Evolutionary conservation across 2,113 vertebrate genomes (phyloP), one percentile per base, ranked within the genome.

Genomic region (Carassius carassius): DNA sequence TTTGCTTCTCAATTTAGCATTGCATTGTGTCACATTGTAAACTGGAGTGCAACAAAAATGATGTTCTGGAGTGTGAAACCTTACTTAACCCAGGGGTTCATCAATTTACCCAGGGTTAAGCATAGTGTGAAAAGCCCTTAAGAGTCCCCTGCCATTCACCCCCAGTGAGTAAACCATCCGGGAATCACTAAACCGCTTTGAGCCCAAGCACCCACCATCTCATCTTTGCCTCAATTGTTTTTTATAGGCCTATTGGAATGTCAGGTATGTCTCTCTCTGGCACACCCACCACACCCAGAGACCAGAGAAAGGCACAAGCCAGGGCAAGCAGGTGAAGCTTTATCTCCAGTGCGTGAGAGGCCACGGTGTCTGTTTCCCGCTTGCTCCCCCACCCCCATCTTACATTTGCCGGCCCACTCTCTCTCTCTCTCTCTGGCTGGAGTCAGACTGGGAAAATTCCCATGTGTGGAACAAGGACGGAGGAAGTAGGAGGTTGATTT

Each of bases 211-310:
- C 25, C 60, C 74, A 9, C 63, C 81, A 23, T 65, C 73, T 78
- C 84, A 79, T 74, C 81, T 78, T 77, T 65, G 49, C 41, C 58
- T 72, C 65, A 80, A 83, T 73, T 70, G 76, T 88, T 81, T 76
- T 88, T 83, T 88, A 83, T 41, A 69, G 81, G 51, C 72, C 35
- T 62, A 70, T 51, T 86, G 84, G 87, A 83, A 88, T 88, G 87
- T 81, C 69, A 75, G 87, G 87, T 75, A 88, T 86, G 81, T 81
- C 60, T 85, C 65, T 78, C 19, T n/a, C 47, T 79, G 83, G 84
- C 75, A 81, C 84, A 85, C 86, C 83, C 73, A 85, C 25, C 77
- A 81, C 81, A 87, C 86, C 83, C 73, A 85, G 4, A 58, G 72
- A 74, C 47, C 63, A 16, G 78, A 78, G 82, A 83, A 78, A 88